Evolutionary conservation across 2,888 invertebrate species (phyloP), one percentile per base, ranked within the genome.

Genomic region (Amphipyra berbera): DNA sequence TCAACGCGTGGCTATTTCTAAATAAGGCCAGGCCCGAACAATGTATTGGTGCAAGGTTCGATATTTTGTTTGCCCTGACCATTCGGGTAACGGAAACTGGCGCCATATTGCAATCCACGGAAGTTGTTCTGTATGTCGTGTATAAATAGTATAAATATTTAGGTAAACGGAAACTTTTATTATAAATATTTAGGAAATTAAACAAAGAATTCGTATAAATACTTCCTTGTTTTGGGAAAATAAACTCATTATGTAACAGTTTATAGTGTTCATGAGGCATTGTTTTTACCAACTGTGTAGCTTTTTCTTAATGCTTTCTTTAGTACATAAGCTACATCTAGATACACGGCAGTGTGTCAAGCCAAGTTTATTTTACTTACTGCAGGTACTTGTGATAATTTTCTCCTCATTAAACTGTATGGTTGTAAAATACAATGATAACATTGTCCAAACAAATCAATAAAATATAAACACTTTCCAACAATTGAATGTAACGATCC

Each of bases 51-150:
- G 77, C 81, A 78, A 80, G 81, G 79, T 80, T 82, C 74, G 78
- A 85, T 84, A 87, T 84, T 87, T 82, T 82, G 88, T 89, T 87
- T 85, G 79, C 79, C 61, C 80, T 82, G 82, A 81, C 87, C 86
- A 84, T 81, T 84, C 79, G 78, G 79, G 81, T 85, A 85, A 82
- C 85, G 84, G 85, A 85, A 82, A 83, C 71, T 64, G 58, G 66
- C 69, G 69, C 76, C 76, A 74, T 79, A 78, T 78, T 77, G 72
- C 68, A 66, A 69, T 68, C 59, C 67, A 69, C 72, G 81, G 79
- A 83, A 82, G 76, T 80, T 69, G 59, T 75, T 64, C 55, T 63
- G 38, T 76, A 60, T 67, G 60, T 70, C 59, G 66, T 78, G 21
- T 59, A 21, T 21, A 3, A 2, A 60, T 9, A 47, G 6, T 60